These are phyloP conservation scores for Bufotes viridis DNA, from an alignment of 2,797 vertebrate species.

Conservation along the genomic window DNA sequence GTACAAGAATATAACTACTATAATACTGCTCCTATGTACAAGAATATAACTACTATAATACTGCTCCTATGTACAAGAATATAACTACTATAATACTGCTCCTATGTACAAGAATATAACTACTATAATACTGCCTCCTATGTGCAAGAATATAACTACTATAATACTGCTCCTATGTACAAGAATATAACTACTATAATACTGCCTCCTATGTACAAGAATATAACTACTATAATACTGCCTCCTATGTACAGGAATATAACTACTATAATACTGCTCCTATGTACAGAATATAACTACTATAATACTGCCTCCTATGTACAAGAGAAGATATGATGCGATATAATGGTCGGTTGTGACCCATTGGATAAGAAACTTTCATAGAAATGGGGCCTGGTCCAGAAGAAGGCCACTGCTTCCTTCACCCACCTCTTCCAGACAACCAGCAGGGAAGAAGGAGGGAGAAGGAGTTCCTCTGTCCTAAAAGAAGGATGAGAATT, in stretches of 20 bases:
- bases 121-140: constrained; percentile 5
- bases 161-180: constrained; percentile 10
- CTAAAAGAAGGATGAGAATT: neutral
- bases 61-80: neutral
- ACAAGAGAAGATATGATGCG: neutral
- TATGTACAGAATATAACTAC: constrained; percentile 1
- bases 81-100: constrained; percentile 6
- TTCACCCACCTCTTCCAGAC: too few species aligned
- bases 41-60: constrained; percentile 6
- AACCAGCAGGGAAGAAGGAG: too few species aligned
- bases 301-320: neutral
- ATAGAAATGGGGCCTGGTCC: too few species aligned
- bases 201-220: neutral
- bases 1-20: neutral
- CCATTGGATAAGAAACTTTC: too few species aligned
- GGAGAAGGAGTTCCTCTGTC: neutral
- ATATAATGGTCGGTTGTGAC: too few species aligned
- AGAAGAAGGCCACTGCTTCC: too few species aligned
- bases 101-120: neutral
- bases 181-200: constrained; percentile 21
- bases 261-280: neutral
- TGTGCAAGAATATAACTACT: constrained; percentile 15
- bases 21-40: constrained; percentile 4
- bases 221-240: constrained; percentile 8
- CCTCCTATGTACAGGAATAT: neutral